phyloP scores from a whole-genome alignment of 2,888 invertebrate species.

The Ectropis crepuscularia region DNA sequence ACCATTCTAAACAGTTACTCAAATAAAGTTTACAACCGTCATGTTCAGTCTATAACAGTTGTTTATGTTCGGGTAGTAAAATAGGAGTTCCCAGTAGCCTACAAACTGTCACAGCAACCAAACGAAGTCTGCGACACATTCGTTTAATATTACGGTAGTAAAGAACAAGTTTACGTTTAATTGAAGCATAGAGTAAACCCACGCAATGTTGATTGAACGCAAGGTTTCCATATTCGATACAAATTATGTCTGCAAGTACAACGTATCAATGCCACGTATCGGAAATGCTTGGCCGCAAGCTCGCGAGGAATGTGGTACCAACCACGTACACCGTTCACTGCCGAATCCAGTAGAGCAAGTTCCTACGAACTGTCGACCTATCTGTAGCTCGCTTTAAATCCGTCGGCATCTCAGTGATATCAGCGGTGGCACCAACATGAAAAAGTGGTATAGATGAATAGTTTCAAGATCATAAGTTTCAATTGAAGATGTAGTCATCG shows the following conservation, averaged over 20 bases:
- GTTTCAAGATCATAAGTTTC: too few species aligned
- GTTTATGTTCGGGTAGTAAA: background rate
- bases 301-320: constrained; percentile 54
- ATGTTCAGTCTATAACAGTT: background rate
- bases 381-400: background rate
- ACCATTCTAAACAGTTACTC: background rate
- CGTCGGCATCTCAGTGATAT: too few species aligned
- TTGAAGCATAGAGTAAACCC: background rate
- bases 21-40: background rate
- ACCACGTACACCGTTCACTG: constrained; percentile 44
- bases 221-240: constrained; percentile 23
- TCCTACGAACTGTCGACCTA: constrained; percentile 1
- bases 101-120: background rate
- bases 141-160: background rate
- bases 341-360: constrained; percentile 25
- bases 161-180: background rate
- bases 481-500: too few species aligned
- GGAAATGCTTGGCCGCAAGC: constrained; percentile 49
- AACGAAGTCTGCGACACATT: background rate
- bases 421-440: too few species aligned
- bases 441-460: too few species aligned
- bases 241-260: constrained; percentile 12
- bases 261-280: constrained; percentile 48
- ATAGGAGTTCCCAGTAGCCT: background rate
- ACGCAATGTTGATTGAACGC: constrained; percentile 3